A percentile compares a stretch with the other conserved stretches of the same genome.
These are phyloP conservation scores for Podarcis muralis DNA, from an alignment of 2,113 vertebrate genomes.

Conservation along the genomic window DNA sequence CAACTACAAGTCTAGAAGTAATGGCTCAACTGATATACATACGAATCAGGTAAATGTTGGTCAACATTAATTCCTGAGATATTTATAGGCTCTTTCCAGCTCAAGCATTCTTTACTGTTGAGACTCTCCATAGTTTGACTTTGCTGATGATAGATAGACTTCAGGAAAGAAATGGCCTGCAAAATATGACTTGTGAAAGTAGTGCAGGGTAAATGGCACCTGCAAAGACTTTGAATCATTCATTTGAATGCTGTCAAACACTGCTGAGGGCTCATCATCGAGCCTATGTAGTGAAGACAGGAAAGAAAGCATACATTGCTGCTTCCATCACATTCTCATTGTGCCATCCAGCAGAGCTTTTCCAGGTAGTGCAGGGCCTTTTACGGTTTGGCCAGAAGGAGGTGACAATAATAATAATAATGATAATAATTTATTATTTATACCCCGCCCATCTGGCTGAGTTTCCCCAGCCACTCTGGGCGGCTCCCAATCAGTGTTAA, in stretches of 20 bases:
- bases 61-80: not conserved
- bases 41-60: constrained; percentile 89
- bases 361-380: too few species aligned
- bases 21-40: constrained; percentile 94
- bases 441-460: too few species aligned
- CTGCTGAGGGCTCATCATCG: too few species aligned
- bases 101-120: not conserved
- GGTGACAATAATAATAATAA: too few species aligned
- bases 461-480: too few species aligned
- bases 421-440: too few species aligned
- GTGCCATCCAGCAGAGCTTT: too few species aligned
- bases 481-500: too few species aligned
- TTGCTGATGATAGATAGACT: not conserved
- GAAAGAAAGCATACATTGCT: too few species aligned
- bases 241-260: not conserved
- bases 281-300: too few species aligned
- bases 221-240: not conserved
- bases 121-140: not conserved
- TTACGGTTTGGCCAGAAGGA: too few species aligned
- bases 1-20: constrained; percentile 90
- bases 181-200: not conserved
- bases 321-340: too few species aligned
- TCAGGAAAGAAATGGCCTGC: not conserved
- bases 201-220: not conserved
- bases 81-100: not conserved